These are phyloP conservation scores for Zalophus californianus DNA, from an alignment of 2,797 vertebrate genomes.

Conservation along the genomic window DNA sequence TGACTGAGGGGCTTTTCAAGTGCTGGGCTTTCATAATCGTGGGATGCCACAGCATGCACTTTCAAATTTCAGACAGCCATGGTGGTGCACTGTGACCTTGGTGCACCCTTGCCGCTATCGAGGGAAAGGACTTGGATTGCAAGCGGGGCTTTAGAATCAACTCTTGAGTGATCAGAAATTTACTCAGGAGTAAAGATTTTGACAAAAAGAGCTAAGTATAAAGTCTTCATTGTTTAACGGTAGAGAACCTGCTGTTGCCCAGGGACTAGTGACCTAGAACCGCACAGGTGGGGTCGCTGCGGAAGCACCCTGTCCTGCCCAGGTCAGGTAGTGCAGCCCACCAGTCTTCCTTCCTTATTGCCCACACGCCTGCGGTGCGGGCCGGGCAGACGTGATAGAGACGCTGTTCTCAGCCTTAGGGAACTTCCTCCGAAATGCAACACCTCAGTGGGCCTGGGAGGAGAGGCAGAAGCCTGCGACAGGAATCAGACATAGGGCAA, in stretches of 20 bases:
- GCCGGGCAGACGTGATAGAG: background rate
- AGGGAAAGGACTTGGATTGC: background rate
- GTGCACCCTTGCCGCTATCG: fast-evolving
- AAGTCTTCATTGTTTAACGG: background rate
- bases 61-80: background rate
- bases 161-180: background rate
- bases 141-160: background rate
- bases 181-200: background rate
- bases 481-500: background rate
- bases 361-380: background rate
- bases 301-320: background rate
- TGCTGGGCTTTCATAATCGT: background rate
- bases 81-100: background rate
- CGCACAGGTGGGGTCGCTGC: fast-evolving
- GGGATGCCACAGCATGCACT: background rate
- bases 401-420: background rate
- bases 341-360: background rate
- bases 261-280: background rate
- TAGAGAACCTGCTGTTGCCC: background rate
- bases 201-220: background rate
- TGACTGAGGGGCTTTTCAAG: background rate
- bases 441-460: background rate
- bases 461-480: background rate
- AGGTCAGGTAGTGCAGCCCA: background rate
- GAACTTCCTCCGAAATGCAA: background rate